Evolutionary conservation across 2,888 invertebrate genomes (phyloP).

Genomic region (Agrotis segetum): DNA sequence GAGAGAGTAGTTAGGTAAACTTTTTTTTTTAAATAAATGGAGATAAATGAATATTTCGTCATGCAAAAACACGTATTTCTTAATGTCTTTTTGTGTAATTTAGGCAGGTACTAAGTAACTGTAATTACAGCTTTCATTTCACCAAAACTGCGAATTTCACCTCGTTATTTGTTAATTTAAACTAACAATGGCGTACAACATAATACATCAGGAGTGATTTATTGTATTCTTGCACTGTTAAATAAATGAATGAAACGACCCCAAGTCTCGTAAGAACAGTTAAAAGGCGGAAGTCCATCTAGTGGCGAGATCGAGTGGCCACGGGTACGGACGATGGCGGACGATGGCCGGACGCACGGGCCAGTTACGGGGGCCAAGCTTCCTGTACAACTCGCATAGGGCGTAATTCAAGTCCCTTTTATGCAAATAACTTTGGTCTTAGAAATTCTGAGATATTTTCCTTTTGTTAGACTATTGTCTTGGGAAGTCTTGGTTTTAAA

Average conservation of each 20-base stretch:
- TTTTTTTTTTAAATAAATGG: background rate
- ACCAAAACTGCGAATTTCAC: conserved; percentile 35
- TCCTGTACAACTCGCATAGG: conserved; percentile 75
- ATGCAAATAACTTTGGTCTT: conserved; percentile 67
- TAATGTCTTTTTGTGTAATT: conserved; percentile 23
- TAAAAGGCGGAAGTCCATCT: conserved; percentile 89
- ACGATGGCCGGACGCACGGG: conserved; percentile 77
- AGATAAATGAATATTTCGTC: background rate
- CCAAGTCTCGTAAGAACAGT: conserved; percentile 73
- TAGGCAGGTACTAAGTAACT: background rate
- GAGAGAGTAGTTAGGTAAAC: background rate
- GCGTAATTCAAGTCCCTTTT: conserved; percentile 68
- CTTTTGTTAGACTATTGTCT: conserved; percentile 25
- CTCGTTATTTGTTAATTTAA: conserved; percentile 42
- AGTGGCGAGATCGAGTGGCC: conserved; percentile 73
- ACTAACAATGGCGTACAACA: conserved; percentile 52
- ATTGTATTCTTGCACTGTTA: conserved; percentile 53
- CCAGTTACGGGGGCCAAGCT: conserved; percentile 78
- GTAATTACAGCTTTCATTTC: conserved; percentile 39
- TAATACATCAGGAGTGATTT: conserved; percentile 68
- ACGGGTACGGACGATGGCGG: conserved; percentile 67
- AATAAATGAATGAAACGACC: conserved; percentile 62
- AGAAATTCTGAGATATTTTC: conserved; percentile 49
- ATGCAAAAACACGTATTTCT: background rate
- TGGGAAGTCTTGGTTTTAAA: conserved; percentile 8